Conservation (phyloP, 1,140 invertebrate species). For the Drosophila melanogaster region Release_6_plus_ISO1_MT NT_033777.3:12228001-12228500, state of each 20-base stretch:
- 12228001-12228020: conserved; percentile 10
- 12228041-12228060: conserved; percentile 80
- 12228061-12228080: conserved; percentile 50
- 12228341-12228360: conserved; percentile 52
- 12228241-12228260: conserved; percentile 63
- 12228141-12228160: conserved; percentile 28
- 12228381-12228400: conserved; percentile 7
- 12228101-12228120: conserved; percentile 61
- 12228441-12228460: conserved; percentile 6
- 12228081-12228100: conserved; percentile 84
- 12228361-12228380: conserved; percentile 8
- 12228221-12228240: conserved; percentile 60
- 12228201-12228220: conserved; percentile 44
- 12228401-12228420: conserved; percentile 51
- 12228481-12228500: conserved; percentile 2
- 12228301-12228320: conserved; percentile 63
- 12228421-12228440: neutral
- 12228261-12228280: conserved; percentile 32
- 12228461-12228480: conserved; percentile 3
- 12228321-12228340: conserved; percentile 62
- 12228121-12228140: conserved; percentile 30
- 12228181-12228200: conserved; percentile 77
- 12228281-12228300: conserved; percentile 29
- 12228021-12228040: conserved; percentile 56
- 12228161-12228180: conserved; percentile 21